Base-by-base conservation (phyloP, 2,888 invertebrate genomes). In the Lycaena phlaeas region DNA sequence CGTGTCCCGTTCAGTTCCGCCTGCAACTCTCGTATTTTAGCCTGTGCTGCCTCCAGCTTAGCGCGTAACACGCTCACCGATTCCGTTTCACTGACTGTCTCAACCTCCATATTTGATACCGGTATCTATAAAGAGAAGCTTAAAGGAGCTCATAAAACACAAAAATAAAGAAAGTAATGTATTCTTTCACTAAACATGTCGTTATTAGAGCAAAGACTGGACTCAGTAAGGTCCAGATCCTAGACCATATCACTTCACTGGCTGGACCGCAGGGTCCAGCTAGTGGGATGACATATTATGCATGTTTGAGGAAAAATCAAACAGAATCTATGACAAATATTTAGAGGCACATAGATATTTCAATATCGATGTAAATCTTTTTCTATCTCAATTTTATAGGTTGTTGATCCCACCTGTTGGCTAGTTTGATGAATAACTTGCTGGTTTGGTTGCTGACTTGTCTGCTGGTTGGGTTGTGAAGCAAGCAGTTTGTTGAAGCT, bases 401-500 rank as follows among this genome's bases (percentile, higher is more conserved):
- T n/a, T n/a, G n/a, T n/a, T n/a, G n/a, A n/a, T n/a, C 3, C 6
- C 22, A 6, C 22, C 22, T 22, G 22, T 11, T 18, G 18, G 41
- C 11, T 36, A 22, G 22, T 17, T 14, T 43, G 40, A 10, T 27
- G 34, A 30, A 38, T 15, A 14, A 14, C 17, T 25, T 7, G 11
- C 14, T 22, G 25, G 25, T 36, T 30, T 22, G 5, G 36, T 25
- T 36, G 25, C 9, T 31, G 28, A 18, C 25, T 14, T 14, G 29
- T 34, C 6, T 25, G 15, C 10, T 36, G 25, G 4, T 14, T 36
- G 15, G 38, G 38, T n/a, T 18, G 14, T 3, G 65, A 51, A 38
- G 68, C 64, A 14, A 75, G 45, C 38, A 76, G 64, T 17, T 64
- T 61, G 47, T 53, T 54, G 53, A 73, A 61, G 60, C 68, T 73